Percentiles rank a stretch among this genome's conserved stretches.
phyloP scores from a whole-genome alignment of 2,888 invertebrate species.

The Erynnis tages region DNA sequence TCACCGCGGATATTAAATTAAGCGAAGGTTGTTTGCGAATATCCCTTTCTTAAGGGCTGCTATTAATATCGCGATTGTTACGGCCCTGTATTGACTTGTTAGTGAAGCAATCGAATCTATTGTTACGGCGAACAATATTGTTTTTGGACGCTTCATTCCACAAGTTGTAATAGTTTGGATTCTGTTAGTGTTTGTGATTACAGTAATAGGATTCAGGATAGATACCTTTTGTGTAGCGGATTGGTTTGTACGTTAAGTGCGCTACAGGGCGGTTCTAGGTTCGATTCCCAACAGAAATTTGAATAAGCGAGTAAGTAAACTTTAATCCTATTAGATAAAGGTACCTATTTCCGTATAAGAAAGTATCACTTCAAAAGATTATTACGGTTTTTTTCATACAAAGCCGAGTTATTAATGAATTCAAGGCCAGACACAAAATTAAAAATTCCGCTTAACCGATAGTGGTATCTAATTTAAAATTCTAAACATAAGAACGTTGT shows the following conservation, averaged over 20 bases:
- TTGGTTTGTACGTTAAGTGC: too few relatives aligned
- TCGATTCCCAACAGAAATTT: too few relatives aligned
- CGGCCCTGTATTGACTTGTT: conserved; percentile 38
- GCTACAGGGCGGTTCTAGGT: too few relatives aligned
- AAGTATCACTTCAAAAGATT: too few relatives aligned
- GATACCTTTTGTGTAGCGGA: too few relatives aligned
- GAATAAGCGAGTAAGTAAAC: too few relatives aligned
- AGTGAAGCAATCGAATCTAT: conserved; percentile 46
- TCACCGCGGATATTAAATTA: conserved; percentile 67
- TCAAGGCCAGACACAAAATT: conserved; percentile 9
- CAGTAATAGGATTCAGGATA: too few relatives aligned
- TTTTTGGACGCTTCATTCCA: conserved; percentile 17
- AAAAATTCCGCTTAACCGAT: not conserved
- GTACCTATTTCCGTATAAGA: too few relatives aligned
- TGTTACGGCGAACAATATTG: conserved; percentile 17
- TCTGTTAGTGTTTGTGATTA: too few relatives aligned
- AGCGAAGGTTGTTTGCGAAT: conserved; percentile 47
- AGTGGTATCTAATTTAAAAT: conserved; percentile 9
- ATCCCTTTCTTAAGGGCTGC: conserved; percentile 47
- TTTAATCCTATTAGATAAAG: too few relatives aligned
- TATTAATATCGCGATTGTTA: conserved; percentile 27
- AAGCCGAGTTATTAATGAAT: not conserved
- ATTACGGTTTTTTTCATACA: not conserved
- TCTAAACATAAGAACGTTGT: conserved; percentile 8
- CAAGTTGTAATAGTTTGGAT: not conserved